Base-by-base conservation (phyloP, 2,888 invertebrate species). In the Spilarctia lutea region DNA sequence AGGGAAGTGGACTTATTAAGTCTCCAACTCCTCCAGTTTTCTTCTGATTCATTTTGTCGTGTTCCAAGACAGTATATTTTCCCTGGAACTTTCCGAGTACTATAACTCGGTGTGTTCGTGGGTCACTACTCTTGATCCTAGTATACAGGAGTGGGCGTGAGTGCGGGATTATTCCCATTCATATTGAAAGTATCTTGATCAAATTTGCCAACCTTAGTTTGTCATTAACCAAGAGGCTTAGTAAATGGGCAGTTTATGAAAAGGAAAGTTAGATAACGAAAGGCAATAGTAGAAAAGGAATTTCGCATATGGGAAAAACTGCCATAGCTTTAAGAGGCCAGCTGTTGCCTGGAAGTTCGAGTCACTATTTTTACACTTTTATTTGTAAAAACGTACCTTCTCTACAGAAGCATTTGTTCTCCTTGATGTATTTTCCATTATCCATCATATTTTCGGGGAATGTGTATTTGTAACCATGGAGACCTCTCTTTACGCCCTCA, bases 361-460 rank as follows among this genome's bases (percentile, higher is more conserved):
- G 10, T 27, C 56, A 11, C 11, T 11, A 30, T 16, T 18, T 60
- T 27, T 60, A n/a, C n/a, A n/a, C n/a, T n/a, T n/a, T n/a, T n/a
- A n/a, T 30, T 63, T 30, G 1, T 0, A 8, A 56, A 11, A 13
- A 73, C 84, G 92, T 90, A 94, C 97, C 97, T 63, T 97, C 91
- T 80, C 97, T 96, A 86, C 99, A 99, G 92, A 97, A 99, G 86
- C 99, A 99, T 84, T 97, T 97, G 91, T 98, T 98, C 0, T 97
- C 97, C n/a, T 97, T 93, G 79, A 97, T 96, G 42, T 96, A 87
- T 72, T 96, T 96, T 0, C 98, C 98, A 86, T 98, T 98, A 86
- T 98, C 98, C 86, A 98, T 92, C 81, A 98, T 96, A 83, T 98
- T 97, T 0, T 97, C 96, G 30, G 97, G 97, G 85, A 98, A 98